A percentile compares a stretch with the other conserved stretches of the same genome.
Conservation (phyloP, 2,113 vertebrate species). For the Calyptommatus sinebrachiatus region DNA sequence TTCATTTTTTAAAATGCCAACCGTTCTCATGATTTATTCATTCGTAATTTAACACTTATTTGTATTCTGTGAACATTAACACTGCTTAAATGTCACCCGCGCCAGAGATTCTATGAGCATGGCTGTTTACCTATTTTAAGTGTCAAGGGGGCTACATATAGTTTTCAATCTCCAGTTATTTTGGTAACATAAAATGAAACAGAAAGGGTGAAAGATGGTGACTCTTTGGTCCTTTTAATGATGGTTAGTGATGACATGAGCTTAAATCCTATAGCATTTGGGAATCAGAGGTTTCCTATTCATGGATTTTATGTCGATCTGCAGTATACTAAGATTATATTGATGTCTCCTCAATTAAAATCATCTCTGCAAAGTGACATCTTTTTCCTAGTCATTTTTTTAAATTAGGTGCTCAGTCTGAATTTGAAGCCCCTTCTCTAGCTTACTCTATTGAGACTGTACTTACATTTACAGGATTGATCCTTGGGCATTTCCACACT, state of each 20-base stretch:
- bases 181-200: not conserved
- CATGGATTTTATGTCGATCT: not conserved
- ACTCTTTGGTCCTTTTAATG: not conserved
- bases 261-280: not conserved
- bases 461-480: too few relatives aligned
- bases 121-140: not conserved
- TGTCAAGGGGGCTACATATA: not conserved
- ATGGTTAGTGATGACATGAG: not conserved
- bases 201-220: not conserved
- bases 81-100: conserved; percentile 9
- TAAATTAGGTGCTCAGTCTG: too few relatives aligned
- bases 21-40: not conserved
- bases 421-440: too few relatives aligned
- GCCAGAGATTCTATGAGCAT: not conserved
- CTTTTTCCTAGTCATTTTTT: too few relatives aligned
- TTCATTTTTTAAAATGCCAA: not conserved
- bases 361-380: too few relatives aligned
- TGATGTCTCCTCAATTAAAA: too few relatives aligned
- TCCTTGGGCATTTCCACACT: too few relatives aligned
- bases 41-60: not conserved
- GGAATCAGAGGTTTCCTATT: not conserved
- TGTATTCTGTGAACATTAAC: not conserved
- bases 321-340: not conserved
- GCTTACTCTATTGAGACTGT: too few relatives aligned
- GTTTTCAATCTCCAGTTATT: not conserved